Conservation (phyloP, 2,797 vertebrate genomes). For the Neopelma chrysocephalum region DNA sequence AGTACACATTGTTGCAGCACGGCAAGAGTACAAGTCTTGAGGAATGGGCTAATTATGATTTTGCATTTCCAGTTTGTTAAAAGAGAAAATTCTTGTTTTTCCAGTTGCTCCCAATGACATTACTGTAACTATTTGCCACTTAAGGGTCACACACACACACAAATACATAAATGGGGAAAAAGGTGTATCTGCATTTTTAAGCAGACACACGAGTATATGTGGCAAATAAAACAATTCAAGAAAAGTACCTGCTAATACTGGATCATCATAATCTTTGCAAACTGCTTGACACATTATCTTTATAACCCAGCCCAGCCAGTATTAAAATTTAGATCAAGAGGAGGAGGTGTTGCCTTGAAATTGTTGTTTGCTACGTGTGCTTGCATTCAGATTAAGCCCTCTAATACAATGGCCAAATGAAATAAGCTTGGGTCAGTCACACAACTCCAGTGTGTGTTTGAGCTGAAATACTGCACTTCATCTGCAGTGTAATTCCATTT, state of each 20-base stretch:
- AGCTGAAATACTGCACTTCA: conserved; percentile 82
- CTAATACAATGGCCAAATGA: conserved; percentile 77
- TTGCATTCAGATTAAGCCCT: conserved; percentile 31
- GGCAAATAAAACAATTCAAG: not conserved
- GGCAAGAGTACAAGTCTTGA: not conserved
- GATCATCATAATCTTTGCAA: not conserved
- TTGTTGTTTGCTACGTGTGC: not conserved
- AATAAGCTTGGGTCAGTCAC: conserved; percentile 74
- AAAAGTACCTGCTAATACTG: not conserved
- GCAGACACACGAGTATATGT: rapidly evolving
- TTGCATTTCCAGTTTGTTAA: not conserved
- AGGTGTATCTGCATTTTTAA: not conserved
- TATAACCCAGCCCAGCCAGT: not conserved
- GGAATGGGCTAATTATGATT: not conserved
- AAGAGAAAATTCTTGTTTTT: not conserved
- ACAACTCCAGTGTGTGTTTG: conserved; percentile 74
- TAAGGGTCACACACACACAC: not conserved
- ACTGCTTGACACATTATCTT: conserved; percentile 10
- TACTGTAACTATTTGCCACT: not conserved
- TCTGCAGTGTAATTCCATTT: conserved; percentile 93
- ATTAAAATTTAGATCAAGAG: not conserved
- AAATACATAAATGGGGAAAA: not conserved
- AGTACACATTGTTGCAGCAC: not conserved
- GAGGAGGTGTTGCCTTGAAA: not conserved
- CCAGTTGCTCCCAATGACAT: not conserved